These are phyloP conservation scores for Cyprinus carpio DNA, from an alignment of 2,113 vertebrate genomes.

Conservation along the genomic window DNA sequence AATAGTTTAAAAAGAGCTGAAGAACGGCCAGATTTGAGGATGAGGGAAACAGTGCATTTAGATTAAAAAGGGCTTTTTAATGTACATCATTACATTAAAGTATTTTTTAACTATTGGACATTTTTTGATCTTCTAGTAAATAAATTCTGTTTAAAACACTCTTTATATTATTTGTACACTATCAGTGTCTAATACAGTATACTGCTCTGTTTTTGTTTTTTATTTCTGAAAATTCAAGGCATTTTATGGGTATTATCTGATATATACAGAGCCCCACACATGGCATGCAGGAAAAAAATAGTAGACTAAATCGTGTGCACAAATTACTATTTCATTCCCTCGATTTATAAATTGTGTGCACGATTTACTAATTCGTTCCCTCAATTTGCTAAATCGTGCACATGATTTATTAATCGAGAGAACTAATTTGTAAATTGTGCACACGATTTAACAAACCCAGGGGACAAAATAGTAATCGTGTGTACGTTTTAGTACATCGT, in stretches of 20 bases:
- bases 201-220: neutral
- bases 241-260: neutral
- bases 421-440: too few relatives aligned
- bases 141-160: neutral
- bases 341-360: too few relatives aligned
- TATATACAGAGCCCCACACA: too few relatives aligned
- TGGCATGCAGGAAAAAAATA: too few relatives aligned
- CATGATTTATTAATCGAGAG: too few relatives aligned
- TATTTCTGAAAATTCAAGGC: neutral
- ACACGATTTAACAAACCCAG: too few relatives aligned
- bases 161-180: neutral
- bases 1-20: neutral
- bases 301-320: too few relatives aligned
- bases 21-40: constrained; percentile 5
- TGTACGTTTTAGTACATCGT: too few relatives aligned
- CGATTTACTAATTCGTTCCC: too few relatives aligned
- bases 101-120: neutral
- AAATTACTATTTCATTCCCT: too few relatives aligned
- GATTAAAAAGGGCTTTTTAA: constrained; percentile 8
- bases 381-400: too few relatives aligned
- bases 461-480: too few relatives aligned
- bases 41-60: constrained; percentile 15
- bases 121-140: neutral
- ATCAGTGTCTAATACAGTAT: neutral
- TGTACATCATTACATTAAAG: neutral